Evolutionary conservation across 2,797 vertebrate genomes (phyloP).

Genomic region (Gambelia wislizenii): DNA sequence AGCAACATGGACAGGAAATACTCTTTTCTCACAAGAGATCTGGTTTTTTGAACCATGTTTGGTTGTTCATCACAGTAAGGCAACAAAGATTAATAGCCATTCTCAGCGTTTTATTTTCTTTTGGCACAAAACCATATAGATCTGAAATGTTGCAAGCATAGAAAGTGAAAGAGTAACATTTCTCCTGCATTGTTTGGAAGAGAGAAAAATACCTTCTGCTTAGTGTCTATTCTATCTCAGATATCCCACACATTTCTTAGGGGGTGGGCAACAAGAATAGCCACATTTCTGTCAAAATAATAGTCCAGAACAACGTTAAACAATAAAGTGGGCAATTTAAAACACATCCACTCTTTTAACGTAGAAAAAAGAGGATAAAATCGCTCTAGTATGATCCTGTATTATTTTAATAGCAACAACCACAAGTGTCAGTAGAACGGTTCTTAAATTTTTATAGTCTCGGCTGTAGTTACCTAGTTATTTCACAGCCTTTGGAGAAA

Average conservation of each 20-base stretch:
- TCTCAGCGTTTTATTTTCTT: neutral
- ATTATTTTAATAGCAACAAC: neutral
- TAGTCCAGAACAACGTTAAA: neutral
- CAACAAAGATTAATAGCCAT: neutral
- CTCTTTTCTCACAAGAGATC: neutral
- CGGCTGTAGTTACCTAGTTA: neutral
- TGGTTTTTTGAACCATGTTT: neutral
- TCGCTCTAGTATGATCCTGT: neutral
- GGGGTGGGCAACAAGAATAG: neutral
- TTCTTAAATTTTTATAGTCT: neutral
- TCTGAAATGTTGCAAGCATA: neutral
- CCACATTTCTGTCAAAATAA: neutral
- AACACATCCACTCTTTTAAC: neutral
- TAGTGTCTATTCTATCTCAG: neutral
- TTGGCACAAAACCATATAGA: neutral
- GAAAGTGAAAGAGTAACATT: neutral
- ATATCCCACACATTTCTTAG: neutral
- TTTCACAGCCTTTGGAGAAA: neutral
- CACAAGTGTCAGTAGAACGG: neutral
- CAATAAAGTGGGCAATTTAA: slow-evolving; percentile 1
- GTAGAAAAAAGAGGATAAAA: neutral
- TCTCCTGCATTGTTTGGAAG: too few relatives aligned
- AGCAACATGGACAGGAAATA: neutral
- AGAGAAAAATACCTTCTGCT: neutral
- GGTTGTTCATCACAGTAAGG: neutral